Base-by-base conservation (phyloP, 2,888 invertebrate genomes). In the Melanostoma scalare region DNA sequence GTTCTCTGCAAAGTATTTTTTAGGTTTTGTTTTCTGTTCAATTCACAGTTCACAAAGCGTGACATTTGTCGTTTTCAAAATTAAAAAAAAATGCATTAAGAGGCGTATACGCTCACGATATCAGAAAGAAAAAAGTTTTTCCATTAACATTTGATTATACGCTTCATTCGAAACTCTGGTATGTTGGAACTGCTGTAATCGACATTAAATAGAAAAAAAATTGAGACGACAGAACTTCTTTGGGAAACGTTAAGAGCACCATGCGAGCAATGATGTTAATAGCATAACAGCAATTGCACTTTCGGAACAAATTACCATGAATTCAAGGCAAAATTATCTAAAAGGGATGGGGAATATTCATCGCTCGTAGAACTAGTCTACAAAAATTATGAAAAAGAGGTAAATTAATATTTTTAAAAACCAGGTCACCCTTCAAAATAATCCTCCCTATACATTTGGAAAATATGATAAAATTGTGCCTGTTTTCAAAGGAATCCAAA, bases 1-100 rank as follows among this genome's bases (percentile, higher is more conserved):
- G 9, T 56, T 71, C 33, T 6, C 65, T 58, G 20, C 44, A 61
- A 61, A 10, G 3, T 33, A 53, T 56, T 44, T 58, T 36, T 8
- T 67, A 67, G 30, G 10, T 40, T 6, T 60, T 77, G 3, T 52
- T 58, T 50, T 53, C 31, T 65, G 84, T 79, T 84, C 84, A 75
- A 84, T 84, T 84, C 84, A 84, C 79, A 79, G 84, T 84, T 84
- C 84, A 79, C 74, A 84, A 84, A 84, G 84, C 84, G 84, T 84
- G 84, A 84, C 84, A 84, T 84, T 84, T 84, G 84, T 84, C 79
- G 74, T 78, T 79, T 56, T 67, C 33, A 36, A 65, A 80, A 53
- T 58, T 53, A 53, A 46, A 52, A 65, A 65, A 10, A 53, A 61
- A 10, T 6, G 31, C 50, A 63, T 50, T 63, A 50, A 50, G 38